Evolutionary conservation across 1,140 invertebrate species (phyloP).

Genomic region (Euwallacea fornicatus): DNA sequence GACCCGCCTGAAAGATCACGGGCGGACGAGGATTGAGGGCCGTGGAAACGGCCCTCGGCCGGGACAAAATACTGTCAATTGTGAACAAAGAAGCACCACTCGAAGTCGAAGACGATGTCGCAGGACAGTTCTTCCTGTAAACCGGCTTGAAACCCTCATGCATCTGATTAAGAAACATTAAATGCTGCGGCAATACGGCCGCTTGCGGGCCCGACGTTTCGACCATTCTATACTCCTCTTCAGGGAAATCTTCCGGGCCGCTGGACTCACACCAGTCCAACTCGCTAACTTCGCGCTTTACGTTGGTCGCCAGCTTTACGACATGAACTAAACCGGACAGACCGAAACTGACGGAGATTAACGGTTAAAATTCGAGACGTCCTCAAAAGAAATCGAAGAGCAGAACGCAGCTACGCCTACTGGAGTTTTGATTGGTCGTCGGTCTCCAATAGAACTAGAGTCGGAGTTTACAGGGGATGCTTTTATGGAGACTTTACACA

Average conservation of each 20-base stretch:
- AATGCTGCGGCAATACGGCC: constrained; percentile 41
- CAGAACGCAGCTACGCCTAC: constrained; percentile 18
- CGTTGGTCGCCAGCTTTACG: constrained; percentile 46
- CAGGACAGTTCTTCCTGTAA: constrained; percentile 36
- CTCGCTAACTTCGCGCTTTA: constrained; percentile 49
- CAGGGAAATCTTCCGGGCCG: constrained; percentile 44
- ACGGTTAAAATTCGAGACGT: constrained; percentile 18
- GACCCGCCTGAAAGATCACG: constrained; percentile 50
- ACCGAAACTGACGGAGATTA: constrained; percentile 26
- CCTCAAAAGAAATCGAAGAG: constrained; percentile 19
- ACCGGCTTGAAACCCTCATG: constrained; percentile 50
- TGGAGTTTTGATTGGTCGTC: constrained; percentile 14
- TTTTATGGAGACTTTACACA: constrained; percentile 35
- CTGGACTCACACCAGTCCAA: constrained; percentile 50
- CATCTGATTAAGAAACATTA: constrained; percentile 47
- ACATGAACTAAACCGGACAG: constrained; percentile 17
- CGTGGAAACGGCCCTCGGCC: constrained; percentile 53
- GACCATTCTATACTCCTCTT: constrained; percentile 51
- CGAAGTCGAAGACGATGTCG: constrained; percentile 53
- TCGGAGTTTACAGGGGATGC: constrained; percentile 25
- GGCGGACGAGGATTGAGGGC: constrained; percentile 49
- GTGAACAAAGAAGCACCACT: constrained; percentile 70
- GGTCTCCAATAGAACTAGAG: constrained; percentile 23
- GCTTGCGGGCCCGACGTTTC: constrained; percentile 44
- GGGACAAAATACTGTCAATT: constrained; percentile 77